phyloP scores from a whole-genome alignment of 2,113 vertebrate species.

The Acrocephalus kingi region DNA sequence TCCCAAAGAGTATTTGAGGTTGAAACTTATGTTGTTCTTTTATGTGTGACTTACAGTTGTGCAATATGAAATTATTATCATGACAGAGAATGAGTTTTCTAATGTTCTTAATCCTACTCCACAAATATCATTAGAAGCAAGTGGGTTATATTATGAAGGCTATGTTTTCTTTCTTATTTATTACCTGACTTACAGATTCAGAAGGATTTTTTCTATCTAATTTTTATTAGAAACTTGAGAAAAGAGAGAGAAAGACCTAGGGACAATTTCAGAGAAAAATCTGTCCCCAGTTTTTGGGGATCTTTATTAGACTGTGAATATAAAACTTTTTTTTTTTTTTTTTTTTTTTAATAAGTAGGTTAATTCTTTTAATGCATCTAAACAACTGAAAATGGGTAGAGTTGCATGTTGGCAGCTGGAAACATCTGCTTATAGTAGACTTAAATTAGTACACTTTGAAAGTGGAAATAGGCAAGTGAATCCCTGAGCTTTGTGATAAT shows the following conservation, averaged over 20 bases:
- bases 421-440: background rate
- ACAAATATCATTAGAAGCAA: background rate
- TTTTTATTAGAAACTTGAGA: background rate
- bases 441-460: background rate
- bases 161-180: background rate
- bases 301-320: background rate
- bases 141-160: background rate
- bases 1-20: slow-evolving; percentile 54
- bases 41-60: background rate
- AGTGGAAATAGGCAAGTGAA: background rate
- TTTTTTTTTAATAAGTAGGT: background rate
- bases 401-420: rapidly evolving
- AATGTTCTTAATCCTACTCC: background rate
- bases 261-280: background rate
- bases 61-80: background rate
- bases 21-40: slow-evolving; percentile 28
- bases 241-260: background rate
- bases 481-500: background rate
- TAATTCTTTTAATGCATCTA: background rate
- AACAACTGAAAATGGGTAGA: background rate
- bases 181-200: background rate
- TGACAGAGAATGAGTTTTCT: background rate
- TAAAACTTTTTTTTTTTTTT: background rate
- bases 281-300: background rate
- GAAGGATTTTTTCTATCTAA: background rate